A percentile compares a stretch with the other conserved stretches of the same genome.
Conservation (phyloP, 2,113 vertebrate genomes). For the Chloebia gouldiae region DNA sequence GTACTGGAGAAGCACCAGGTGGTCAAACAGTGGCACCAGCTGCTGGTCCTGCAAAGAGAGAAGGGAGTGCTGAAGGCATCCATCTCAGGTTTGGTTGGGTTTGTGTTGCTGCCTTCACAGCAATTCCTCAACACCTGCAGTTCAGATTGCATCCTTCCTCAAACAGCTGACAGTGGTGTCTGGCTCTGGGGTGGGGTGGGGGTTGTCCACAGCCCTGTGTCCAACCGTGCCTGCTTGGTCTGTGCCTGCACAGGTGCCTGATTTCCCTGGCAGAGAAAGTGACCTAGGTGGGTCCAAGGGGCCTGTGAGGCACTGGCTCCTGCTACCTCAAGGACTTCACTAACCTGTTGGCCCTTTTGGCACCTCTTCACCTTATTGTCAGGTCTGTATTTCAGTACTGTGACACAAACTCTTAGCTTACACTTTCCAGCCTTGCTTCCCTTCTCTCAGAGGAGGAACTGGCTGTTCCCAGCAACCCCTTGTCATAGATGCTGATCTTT, state of each 20-base stretch:
- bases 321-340: neutral
- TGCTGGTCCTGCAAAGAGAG: neutral
- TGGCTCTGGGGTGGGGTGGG: rapidly evolving
- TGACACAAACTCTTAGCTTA: neutral
- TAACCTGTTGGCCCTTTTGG: neutral
- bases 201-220: rapidly evolving
- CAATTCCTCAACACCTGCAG: neutral
- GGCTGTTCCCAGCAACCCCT: neutral
- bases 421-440: neutral
- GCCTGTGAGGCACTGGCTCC: neutral
- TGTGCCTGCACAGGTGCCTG: rapidly evolving
- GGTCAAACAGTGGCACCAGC: neutral
- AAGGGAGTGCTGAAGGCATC: neutral
- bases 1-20: neutral
- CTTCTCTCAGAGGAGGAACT: neutral
- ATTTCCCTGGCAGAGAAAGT: neutral
- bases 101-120: neutral
- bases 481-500: neutral
- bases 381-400: neutral
- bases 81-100: neutral
- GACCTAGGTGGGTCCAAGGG: neutral
- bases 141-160: neutral
- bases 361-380: neutral
- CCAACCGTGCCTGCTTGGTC: neutral
- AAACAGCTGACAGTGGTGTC: too few species aligned